Base-by-base conservation (phyloP, 2,113 vertebrate genomes). In the Anthoscopus minutus region DNA sequence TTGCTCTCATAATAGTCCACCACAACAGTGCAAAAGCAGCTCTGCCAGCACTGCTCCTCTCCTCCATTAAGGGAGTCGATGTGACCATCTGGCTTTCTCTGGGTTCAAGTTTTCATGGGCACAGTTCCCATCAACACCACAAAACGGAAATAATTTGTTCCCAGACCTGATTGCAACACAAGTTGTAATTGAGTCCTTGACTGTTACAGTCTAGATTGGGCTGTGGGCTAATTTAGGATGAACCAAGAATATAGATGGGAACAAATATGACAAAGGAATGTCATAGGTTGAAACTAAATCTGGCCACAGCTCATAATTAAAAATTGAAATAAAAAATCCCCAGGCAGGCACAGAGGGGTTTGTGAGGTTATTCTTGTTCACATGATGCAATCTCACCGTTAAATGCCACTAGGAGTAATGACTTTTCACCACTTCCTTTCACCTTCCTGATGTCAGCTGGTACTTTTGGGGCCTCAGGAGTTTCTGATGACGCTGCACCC, bases 81-180 rank as follows among this genome's bases (percentile, higher is more conserved):
- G 90, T 93, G 80, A 94, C 95, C 90, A 88, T 96, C 88, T 96
- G 95, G 90, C 86, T 94, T 97, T 88, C 92, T 60, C 86, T 57
- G 94, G 94, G 94, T 94, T 96, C 92, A 94, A 95, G 94, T 95
- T 95, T 96, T 95, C 90, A 67, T 86, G 88, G 94, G 95, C 92
- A 83, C 53, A 64, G 72, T 84, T 96, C 90, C 90, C 93, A 90
- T 71, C 88, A 81, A 35, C 80, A 81, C 88, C 88, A 90, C 85
- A 93, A 92, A 96, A 96, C 82, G 92, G 94, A 96, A 94, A 95
- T 94, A 12, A 67, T 96, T 96, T 92, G 93, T 96, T 96, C 93
- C 92, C 85, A 96, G 94, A 90, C 92, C 92, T 94, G 90, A 94
- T 96, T 97, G 90, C 96, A 95, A 86, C 95, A 95, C n/a, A 81